These are phyloP conservation scores for Emydoidea blandingii DNA, from an alignment of 2,797 vertebrate species.

Conservation along the genomic window DNA sequence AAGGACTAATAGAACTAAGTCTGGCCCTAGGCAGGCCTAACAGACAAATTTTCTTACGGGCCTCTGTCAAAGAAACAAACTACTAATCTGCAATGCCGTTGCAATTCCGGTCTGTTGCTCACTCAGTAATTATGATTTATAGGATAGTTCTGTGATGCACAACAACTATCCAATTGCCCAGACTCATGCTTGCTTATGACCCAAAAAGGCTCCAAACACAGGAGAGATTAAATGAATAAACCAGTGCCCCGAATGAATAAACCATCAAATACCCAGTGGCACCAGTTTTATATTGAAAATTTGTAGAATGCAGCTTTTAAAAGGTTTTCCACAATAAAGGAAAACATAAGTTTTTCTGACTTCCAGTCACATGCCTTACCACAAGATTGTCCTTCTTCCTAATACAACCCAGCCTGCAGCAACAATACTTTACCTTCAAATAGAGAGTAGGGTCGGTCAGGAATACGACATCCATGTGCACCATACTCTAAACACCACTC, in stretches of 20 bases:
- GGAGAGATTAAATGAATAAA: neutral
- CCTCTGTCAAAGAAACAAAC: neutral
- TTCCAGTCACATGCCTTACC: accelerated
- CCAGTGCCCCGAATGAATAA: neutral
- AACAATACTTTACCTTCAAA: conserved; percentile 92
- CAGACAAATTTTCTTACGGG: neutral
- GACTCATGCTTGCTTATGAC: neutral
- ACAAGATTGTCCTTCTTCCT: neutral
- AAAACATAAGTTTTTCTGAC: neutral
- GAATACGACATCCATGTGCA: conserved; percentile 95
- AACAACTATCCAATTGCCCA: neutral
- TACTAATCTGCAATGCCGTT: neutral
- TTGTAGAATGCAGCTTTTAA: neutral
- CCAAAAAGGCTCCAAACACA: neutral
- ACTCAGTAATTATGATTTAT: neutral
- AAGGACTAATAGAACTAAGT: neutral
- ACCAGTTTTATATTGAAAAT: neutral
- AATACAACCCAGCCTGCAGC: neutral
- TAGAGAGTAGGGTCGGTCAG: conserved; percentile 97
- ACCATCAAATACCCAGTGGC: neutral
- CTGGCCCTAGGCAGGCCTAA: neutral
- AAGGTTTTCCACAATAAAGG: neutral
- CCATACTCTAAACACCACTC: conserved; percentile 99
- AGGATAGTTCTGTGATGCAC: accelerated
- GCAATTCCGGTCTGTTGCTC: neutral